A percentile compares a stretch with the other conserved stretches of the same genome.
These are phyloP conservation scores for Hydropsyche tenuis DNA, from an alignment of 1,140 invertebrate genomes.

Conservation along the genomic window DNA sequence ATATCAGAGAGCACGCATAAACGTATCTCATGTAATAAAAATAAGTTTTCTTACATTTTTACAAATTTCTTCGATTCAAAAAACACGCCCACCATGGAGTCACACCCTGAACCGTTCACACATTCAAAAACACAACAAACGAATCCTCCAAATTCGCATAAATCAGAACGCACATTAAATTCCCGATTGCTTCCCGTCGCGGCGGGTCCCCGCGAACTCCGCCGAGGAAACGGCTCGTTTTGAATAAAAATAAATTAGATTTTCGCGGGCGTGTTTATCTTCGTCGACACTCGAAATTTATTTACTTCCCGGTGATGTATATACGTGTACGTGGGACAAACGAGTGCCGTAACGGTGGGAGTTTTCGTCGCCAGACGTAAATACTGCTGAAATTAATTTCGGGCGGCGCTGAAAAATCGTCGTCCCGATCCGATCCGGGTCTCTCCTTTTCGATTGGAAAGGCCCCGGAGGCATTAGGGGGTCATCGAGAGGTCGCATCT, in stretches of 20 bases:
- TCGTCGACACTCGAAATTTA: constrained; percentile 13
- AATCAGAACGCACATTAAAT: too few species aligned
- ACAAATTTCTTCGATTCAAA: too few species aligned
- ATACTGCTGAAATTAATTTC: constrained; percentile 24
- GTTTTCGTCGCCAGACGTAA: neutral
- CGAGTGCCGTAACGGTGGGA: neutral
- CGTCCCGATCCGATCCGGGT: neutral
- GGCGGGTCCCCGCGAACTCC: neutral
- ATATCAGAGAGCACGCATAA: too few species aligned
- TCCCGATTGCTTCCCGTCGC: too few species aligned
- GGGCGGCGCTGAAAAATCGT: neutral
- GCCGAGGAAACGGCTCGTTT: constrained; percentile 18
- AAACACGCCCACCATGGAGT: too few species aligned
- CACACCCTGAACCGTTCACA: too few species aligned
- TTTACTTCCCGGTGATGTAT: neutral
- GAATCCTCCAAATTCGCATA: too few species aligned
- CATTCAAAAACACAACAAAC: too few species aligned
- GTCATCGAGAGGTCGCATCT: constrained; percentile 27
- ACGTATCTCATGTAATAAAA: too few species aligned
- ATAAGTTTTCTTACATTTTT: too few species aligned
- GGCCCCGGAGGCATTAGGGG: neutral
- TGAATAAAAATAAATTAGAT: constrained; percentile 23
- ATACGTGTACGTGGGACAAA: neutral
- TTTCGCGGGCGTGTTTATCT: constrained; percentile 14
- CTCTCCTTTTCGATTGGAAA: neutral